Evolutionary conservation across 2,113 vertebrate species (phyloP).

Genomic region (Tinamus guttatus): DNA sequence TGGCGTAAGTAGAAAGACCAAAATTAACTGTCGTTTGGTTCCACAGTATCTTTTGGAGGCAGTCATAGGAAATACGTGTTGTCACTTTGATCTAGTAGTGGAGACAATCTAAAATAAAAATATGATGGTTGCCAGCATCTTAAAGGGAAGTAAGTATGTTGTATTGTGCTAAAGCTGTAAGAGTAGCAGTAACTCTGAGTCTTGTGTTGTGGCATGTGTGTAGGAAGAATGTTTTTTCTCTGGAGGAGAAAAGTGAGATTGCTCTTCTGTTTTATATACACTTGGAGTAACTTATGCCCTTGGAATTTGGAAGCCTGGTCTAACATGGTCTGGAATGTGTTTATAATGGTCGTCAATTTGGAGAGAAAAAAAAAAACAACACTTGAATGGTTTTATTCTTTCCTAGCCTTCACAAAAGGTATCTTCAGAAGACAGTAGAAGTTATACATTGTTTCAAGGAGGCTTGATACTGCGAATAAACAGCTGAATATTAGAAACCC

Average conservation of each 20-base stretch:
- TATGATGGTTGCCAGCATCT: not conserved
- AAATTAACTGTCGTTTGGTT: conserved; percentile 5
- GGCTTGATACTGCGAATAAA: not conserved
- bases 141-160: not conserved
- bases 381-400: not conserved
- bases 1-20: not conserved
- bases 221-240: not conserved
- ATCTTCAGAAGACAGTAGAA: not conserved
- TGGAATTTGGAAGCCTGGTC: not conserved
- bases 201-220: not conserved
- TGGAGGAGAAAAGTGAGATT: not conserved
- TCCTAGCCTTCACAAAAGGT: not conserved
- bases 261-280: not conserved
- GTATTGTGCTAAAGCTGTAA: not conserved
- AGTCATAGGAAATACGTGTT: not conserved
- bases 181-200: not conserved
- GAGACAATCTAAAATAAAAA: not conserved
- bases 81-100: not conserved
- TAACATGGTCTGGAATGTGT: not conserved
- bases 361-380: not conserved
- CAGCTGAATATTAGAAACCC: not conserved
- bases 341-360: not conserved
- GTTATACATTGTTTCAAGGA: not conserved
- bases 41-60: not conserved
- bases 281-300: not conserved